Base-by-base conservation (phyloP, 1,140 invertebrate genomes). In the Drosophila bifasciata region DNA sequence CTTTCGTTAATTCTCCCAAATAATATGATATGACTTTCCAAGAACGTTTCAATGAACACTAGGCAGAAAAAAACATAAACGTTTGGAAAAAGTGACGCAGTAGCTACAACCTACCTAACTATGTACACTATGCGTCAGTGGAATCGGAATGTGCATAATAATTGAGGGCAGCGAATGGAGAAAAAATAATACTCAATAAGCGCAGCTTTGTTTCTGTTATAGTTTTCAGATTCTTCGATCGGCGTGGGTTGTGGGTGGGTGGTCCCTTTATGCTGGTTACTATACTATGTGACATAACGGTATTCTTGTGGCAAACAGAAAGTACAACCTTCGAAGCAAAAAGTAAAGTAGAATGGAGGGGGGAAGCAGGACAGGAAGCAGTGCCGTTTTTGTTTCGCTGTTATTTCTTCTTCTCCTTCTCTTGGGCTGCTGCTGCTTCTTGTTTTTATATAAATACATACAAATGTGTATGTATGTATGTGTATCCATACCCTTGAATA, bases 251-350 rank as follows among this genome's bases (percentile, higher is more conserved):
- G 19, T 21, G 19, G 19, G 19, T 13, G 32, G 11, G 61, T 50
- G 48, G 51, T 64, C 57, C 48, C 32, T 39, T 58, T 69, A 13
- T 66, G 25, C 32, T 28, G 60, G 52, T 73, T 84, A 66, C 70
- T 67, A 56, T 79, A 76, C 39, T 63, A 63, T 72, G 74, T 86
- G 83, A 88, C 83, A 88, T 88, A 88, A 88, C 83, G 78, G 71
- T 56, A 69, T 57, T 77, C 50, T 59, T 48, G 62, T 50, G 58
- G 44, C 61, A 57, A 44, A 21, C 43, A 46, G 43, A 39, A 23
- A 40, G 40, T 11, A 7, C 15, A 21, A 52, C 53, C 52, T 57
- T 50, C 36, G 50, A 40, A 50, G 41, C 43, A 61, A 53, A 56
- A 53, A 23, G 40, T 39, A 36, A 66, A 62, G 61, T 61, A 41